phyloP scores from a whole-genome alignment of 2,113 vertebrate species.

The Phrynosoma platyrhinos region DNA sequence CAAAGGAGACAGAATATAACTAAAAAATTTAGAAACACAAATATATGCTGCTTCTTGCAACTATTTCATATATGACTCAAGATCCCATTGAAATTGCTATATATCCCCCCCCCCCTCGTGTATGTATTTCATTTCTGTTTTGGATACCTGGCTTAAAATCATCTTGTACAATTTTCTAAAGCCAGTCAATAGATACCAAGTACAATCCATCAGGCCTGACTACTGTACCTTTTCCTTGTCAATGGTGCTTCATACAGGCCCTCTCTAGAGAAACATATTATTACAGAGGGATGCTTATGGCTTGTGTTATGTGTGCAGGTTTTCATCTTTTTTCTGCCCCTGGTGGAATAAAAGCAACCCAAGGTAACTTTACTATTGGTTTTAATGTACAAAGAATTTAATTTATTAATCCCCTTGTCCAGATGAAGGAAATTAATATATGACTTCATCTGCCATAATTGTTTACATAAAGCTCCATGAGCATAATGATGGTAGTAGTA shows the following conservation, averaged over 20 bases:
- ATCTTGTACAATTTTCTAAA: conserved; percentile 7
- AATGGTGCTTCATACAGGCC: neutral
- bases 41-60: neutral
- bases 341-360: neutral
- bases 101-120: neutral
- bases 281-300: neutral
- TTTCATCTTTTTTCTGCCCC: conserved; percentile 2
- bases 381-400: conserved; percentile 9
- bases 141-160: conserved; percentile 11
- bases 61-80: neutral
- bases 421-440: neutral
- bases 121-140: neutral
- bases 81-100: neutral
- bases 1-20: neutral
- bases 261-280: neutral
- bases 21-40: conserved; percentile 20
- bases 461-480: neutral
- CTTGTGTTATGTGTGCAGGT: neutral
- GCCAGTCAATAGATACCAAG: neutral
- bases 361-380: neutral
- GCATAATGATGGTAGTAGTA: too few relatives aligned
- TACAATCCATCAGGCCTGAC: neutral
- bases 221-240: neutral
- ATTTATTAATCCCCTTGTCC: neutral
- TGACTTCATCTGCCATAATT: neutral